These are phyloP conservation scores for Sinosuthora webbiana DNA, from an alignment of 2,113 vertebrate species.

Conservation along the genomic window DNA sequence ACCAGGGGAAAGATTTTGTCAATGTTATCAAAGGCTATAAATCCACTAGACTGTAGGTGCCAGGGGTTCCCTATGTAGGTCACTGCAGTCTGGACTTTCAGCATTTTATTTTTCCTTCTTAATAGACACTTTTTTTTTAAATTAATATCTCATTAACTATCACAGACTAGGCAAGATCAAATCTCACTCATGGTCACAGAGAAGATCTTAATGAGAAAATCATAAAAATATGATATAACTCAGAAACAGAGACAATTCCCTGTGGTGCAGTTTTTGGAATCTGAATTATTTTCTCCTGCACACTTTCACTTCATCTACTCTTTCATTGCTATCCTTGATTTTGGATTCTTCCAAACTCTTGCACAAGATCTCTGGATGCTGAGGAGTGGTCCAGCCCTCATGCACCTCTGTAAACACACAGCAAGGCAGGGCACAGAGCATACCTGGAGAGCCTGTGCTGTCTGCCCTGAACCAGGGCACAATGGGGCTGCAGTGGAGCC, in stretches of 20 bases:
- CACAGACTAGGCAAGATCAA: neutral
- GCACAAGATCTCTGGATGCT: neutral
- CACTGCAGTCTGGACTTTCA: neutral
- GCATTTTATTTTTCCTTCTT: neutral
- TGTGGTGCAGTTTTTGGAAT: neutral
- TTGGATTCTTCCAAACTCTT: neutral
- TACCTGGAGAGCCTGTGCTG: neutral
- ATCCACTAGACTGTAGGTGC: neutral
- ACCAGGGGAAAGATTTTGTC: neutral
- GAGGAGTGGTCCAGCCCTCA: fast-evolving
- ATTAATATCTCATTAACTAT: neutral
- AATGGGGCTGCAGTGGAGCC: neutral
- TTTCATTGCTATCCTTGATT: neutral
- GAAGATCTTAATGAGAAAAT: neutral
- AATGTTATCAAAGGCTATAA: neutral
- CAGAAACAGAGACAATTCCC: neutral
- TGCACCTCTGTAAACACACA: fast-evolving
- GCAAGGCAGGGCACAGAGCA: neutral
- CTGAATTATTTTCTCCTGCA: neutral
- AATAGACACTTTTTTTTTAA: neutral
- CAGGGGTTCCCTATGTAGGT: neutral
- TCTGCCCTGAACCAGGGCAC: fast-evolving
- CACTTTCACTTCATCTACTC: neutral
- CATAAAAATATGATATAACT: neutral
- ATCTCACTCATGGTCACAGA: neutral